phyloP scores from a whole-genome alignment of 2,797 vertebrate genomes.

The Melanotaenia trifasciata region DNA sequence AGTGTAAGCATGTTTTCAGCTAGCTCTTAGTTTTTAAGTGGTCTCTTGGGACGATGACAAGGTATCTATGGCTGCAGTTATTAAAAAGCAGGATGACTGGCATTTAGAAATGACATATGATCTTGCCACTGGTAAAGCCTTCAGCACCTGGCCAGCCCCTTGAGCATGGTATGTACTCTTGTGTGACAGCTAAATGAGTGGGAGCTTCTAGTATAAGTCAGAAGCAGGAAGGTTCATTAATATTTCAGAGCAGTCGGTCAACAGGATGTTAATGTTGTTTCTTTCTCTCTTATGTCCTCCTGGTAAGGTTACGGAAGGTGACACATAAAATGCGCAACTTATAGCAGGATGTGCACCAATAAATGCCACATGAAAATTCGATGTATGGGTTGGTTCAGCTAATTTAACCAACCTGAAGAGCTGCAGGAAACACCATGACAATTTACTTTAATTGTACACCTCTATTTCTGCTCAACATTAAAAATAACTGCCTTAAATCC shows the following conservation, averaged over 20 bases:
- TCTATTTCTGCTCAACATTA: slow-evolving; percentile 52
- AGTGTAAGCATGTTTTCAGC: slow-evolving; percentile 59
- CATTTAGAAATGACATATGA: slow-evolving; percentile 70
- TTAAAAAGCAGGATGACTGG: slow-evolving; percentile 67
- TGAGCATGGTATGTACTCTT: slow-evolving; percentile 42
- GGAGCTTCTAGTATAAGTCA: slow-evolving; percentile 40
- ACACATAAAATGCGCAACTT: slow-evolving; percentile 50
- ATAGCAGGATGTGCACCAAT: slow-evolving; percentile 14
- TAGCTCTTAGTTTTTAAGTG: slow-evolving; percentile 67
- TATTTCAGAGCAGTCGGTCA: slow-evolving; percentile 75
- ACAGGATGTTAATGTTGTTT: slow-evolving; percentile 72
- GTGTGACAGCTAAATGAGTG: slow-evolving; percentile 49
- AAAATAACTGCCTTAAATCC: slow-evolving; percentile 44
- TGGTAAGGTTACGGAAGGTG: slow-evolving; percentile 40
- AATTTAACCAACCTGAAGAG: slow-evolving; percentile 31
- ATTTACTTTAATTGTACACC: slow-evolving; percentile 16
- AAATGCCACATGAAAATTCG: slow-evolving; percentile 43
- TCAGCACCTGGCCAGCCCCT: slow-evolving; percentile 54
- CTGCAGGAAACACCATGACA: slow-evolving; percentile 15
- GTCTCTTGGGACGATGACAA: slow-evolving; percentile 54
- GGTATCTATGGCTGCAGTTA: slow-evolving; percentile 60
- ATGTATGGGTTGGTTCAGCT: slow-evolving; percentile 32
- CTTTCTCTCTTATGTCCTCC: slow-evolving; percentile 42
- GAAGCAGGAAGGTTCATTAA: slow-evolving; percentile 56
- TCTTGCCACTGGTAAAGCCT: slow-evolving; percentile 56